Conservation (phyloP, 2,113 vertebrate species). For the Rhineura floridana region DNA sequence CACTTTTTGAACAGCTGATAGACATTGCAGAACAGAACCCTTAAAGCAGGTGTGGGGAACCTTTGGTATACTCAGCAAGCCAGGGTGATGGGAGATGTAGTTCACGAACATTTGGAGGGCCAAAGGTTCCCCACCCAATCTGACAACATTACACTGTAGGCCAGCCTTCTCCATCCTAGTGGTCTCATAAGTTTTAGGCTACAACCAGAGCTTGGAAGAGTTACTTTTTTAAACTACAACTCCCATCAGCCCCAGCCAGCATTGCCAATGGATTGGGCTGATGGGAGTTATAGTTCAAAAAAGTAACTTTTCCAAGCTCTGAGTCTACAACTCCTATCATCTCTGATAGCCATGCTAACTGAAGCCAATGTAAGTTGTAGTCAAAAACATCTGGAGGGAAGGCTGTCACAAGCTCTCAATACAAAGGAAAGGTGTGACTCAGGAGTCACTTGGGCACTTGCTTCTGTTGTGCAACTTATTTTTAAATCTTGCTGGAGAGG, state of each 20-base stretch:
- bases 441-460: not conserved
- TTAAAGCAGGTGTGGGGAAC: not conserved
- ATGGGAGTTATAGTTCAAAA: no score
- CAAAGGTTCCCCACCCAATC: not conserved
- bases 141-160: not conserved
- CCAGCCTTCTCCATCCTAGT: not conserved
- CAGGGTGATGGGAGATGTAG: no score
- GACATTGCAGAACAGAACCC: not conserved
- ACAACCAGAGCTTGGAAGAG: no score
- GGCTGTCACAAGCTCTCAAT: not conserved
- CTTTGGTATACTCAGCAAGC: not conserved
- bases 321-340: no score
- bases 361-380: not conserved
- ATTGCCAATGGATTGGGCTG: no score
- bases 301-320: no score
- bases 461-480: slow-evolving; percentile 4
- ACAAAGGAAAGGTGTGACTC: slow-evolving; percentile 1
- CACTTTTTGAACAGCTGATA: not conserved
- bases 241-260: not conserved
- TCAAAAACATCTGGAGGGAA: not conserved
- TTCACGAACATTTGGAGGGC: no score
- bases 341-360: not conserved
- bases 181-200: not conserved
- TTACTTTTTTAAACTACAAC: no score
- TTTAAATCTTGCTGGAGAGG: slow-evolving; percentile 25